Percentiles rank a stretch among this genome's conserved stretches.
phyloP scores from a whole-genome alignment of 2,888 invertebrate species.

The Autographa gamma region DNA sequence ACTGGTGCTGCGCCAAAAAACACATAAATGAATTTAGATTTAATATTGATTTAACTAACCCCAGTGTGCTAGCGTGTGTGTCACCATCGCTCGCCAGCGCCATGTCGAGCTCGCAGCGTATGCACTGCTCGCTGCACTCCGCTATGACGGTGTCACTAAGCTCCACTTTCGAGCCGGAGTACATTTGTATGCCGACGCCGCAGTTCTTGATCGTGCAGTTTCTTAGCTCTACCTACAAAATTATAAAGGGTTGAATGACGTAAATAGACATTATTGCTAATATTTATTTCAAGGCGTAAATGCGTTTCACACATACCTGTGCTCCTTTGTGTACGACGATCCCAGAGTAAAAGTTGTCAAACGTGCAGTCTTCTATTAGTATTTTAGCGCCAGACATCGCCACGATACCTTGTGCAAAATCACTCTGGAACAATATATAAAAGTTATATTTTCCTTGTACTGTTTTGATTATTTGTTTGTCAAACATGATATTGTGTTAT shows the following conservation, averaged over 20 bases:
- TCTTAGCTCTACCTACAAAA: slow-evolving; percentile 65
- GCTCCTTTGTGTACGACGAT: slow-evolving; percentile 84
- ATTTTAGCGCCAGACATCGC: slow-evolving; percentile 81
- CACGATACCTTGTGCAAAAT: slow-evolving; percentile 82
- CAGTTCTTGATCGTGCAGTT: slow-evolving; percentile 79
- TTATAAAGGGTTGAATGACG: not conserved
- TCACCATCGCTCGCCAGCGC: slow-evolving; percentile 19
- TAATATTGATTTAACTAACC: slow-evolving; percentile 63
- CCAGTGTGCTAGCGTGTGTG: slow-evolving; percentile 41
- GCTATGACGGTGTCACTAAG: slow-evolving; percentile 67
- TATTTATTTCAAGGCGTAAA: too few species aligned
- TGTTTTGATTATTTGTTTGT: too few species aligned
- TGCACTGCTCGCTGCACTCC: slow-evolving; percentile 75
- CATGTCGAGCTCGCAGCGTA: slow-evolving; percentile 76
- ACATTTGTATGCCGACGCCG: slow-evolving; percentile 86
- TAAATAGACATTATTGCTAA: too few species aligned
- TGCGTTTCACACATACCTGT: slow-evolving; percentile 65
- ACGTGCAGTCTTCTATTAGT: slow-evolving; percentile 76
- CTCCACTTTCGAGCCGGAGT: slow-evolving; percentile 73
- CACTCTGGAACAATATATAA: slow-evolving; percentile 71
- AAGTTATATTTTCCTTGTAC: too few species aligned
- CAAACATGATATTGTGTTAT: too few species aligned
- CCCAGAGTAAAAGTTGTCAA: slow-evolving; percentile 84
- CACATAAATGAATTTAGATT: too few species aligned
- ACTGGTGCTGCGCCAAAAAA: too few species aligned